Evolutionary conservation across 2,888 invertebrate species (phyloP), one percentile per base, ranked within the genome.

Genomic region (Sphaerophoria taeniata): DNA sequence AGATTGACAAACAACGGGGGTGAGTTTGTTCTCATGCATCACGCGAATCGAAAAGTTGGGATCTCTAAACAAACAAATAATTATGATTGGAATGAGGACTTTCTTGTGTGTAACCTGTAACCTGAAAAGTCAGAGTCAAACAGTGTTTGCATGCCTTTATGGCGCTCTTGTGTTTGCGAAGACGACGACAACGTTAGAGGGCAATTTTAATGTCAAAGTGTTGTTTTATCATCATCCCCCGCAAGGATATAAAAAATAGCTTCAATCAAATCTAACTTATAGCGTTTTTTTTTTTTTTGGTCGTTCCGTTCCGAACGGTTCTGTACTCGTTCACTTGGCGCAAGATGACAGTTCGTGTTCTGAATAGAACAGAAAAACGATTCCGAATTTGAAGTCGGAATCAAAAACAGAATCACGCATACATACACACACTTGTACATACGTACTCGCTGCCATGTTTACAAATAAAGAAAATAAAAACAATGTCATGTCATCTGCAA

Each of bases 1-100:
- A 85, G 85, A 85, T 85, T 63, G 81, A 76, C 81, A 81, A 85
- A 85, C 85, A 85, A n/a, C 67, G 67, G 73, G 85, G 85, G 85
- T 77, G 76, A 77, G 55, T 69, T 65, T 39, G 60, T 81, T 81
- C 85, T 81, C 85, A 81, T 76, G 85, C 76, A 65, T 65, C 65
- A 83, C 45, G 83, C 83, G 74, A 74, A 83, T 78, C 77, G 69
- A 56, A 60, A 70, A 61, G 24, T 61, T 53, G 71, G 36, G 60
- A 61, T 47, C 56, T 47, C 4, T 36, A 6, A 24, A 24, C 24
- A 24, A 24, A 24, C 1, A 24, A 24, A 24, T 24, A 24, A 24
- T 24, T 67, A 12, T 33, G 4, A 24, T 61, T n/a, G 4, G 49
- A 16, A 34, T 33, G 14, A 14, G 65, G 34, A 34, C 31, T 34